These are phyloP conservation scores for Microctenopoma steveboyesi DNA, from an alignment of 2,797 vertebrate species.

Conservation along the genomic window DNA sequence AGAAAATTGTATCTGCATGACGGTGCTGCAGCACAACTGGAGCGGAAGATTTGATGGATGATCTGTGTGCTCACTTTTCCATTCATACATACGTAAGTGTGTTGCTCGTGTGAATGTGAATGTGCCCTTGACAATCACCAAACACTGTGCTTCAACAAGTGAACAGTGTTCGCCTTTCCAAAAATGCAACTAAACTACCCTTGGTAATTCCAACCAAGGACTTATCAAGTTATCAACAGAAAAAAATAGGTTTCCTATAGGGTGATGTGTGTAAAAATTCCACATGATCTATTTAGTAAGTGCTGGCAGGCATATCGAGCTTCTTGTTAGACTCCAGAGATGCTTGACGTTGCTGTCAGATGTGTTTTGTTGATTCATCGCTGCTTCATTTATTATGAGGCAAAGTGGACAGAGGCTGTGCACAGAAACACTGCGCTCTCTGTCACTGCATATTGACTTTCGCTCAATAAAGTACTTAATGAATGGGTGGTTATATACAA, in stretches of 20 bases:
- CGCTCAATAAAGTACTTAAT: slow-evolving; percentile 65
- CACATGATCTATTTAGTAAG: slow-evolving; percentile 23
- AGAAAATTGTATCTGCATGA: slow-evolving; percentile 34
- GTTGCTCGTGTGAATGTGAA: background rate
- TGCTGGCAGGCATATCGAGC: slow-evolving; percentile 48
- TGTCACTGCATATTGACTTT: slow-evolving; percentile 66
- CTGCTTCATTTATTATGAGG: slow-evolving; percentile 69
- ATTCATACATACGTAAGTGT: slow-evolving; percentile 8
- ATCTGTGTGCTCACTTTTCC: slow-evolving; percentile 16
- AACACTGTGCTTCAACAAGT: slow-evolving; percentile 26
- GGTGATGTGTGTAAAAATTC: slow-evolving; percentile 3
- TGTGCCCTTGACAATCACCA: slow-evolving; percentile 24
- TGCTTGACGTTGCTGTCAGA: slow-evolving; percentile 67
- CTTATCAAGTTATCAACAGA: background rate
- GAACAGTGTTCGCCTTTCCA: slow-evolving; percentile 7
- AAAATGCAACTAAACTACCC: slow-evolving; percentile 27
- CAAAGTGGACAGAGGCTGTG: slow-evolving; percentile 47
- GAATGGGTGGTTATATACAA: slow-evolving; percentile 63
- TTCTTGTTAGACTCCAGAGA: slow-evolving; percentile 58
- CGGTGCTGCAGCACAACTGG: slow-evolving; percentile 6
- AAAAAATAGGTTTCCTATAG: background rate
- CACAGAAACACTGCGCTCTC: slow-evolving; percentile 55
- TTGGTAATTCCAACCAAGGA: slow-evolving; percentile 20
- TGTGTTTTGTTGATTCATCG: slow-evolving; percentile 78
- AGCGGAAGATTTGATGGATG: slow-evolving; percentile 47